Evolutionary conservation across 1,140 invertebrate species (phyloP), one percentile per base, ranked within the genome.

Genomic region (Sycobia sp.): DNA sequence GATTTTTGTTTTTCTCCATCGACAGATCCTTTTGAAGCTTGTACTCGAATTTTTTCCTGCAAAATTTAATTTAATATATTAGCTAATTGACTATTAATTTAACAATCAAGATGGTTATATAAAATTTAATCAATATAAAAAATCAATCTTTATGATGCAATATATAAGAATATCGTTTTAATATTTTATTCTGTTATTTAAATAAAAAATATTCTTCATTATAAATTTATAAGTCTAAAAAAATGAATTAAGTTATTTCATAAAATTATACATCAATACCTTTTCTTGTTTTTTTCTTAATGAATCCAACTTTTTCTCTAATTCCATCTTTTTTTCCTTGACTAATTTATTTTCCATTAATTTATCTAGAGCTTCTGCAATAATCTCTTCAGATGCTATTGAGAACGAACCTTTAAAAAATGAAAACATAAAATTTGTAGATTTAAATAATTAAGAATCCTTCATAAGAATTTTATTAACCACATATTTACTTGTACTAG

Each of bases 221-320:
- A 46, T 8, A 46, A 13, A 46, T 23, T 3, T 46, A 25, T n/a
- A 25, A 23, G 13, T 25, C 0, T 25, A 46, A 13, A 46, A 3
- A 25, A 23, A 16, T 20, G 4, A 4, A 25, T 13, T 14, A 25
- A 23, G 2, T 46, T 23, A 25, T 25, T 46, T 46, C 2, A 46
- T 46, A 18, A 39, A n/a, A 56, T 3, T 51, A 58, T 44, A 34
- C 34, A 41, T 20, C 49, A 64, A 66, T 70, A 87, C 86, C 81
- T 95, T 95, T 61, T 95, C 93, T 71, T 93, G 89, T 72, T 96
- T 96, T 73, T 94, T 92, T 44, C 87, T 83, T 44, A 97, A 72
- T 38, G 86, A 84, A 65, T 95, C 92, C 43, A 97, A 76, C 74
- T 96, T 96, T 72, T 95, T 93, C 36, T 95, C 92, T 18, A 95